These are phyloP conservation scores for Calcarius lapponicus DNA, from an alignment of 2,797 vertebrate species.

Conservation along the genomic window DNA sequence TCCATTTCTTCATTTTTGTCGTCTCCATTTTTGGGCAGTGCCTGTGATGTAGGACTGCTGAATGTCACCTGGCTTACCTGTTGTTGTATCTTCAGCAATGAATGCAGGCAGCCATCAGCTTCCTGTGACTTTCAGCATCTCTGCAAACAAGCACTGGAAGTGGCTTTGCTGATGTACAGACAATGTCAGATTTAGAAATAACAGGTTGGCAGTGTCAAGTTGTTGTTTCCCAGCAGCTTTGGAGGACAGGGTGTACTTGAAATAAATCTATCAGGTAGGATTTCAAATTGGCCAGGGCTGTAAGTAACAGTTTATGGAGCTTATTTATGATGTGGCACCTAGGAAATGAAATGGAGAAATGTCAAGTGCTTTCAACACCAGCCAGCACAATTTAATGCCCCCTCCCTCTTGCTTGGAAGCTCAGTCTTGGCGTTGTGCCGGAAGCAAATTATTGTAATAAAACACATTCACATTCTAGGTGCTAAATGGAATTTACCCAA, in stretches of 20 bases:
- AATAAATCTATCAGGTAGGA: constrained; percentile 53
- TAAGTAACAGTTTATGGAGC: constrained; percentile 47
- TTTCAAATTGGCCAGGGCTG: constrained; percentile 36
- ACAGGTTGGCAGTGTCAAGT: constrained; percentile 23
- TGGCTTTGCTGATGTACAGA: neutral
- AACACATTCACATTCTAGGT: constrained; percentile 42
- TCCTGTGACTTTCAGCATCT: neutral
- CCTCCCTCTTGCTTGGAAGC: constrained; percentile 17
- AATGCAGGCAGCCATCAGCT: neutral
- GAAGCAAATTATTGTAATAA: constrained; percentile 45
- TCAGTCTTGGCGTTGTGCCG: neutral
- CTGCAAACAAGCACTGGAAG: neutral
- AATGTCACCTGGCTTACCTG: neutral
- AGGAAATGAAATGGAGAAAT: constrained; percentile 61
- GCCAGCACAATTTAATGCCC: constrained; percentile 17
- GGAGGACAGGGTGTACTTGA: constrained; percentile 39
- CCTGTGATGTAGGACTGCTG: neutral
- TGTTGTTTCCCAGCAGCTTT: constrained; percentile 49
- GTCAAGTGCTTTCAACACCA: constrained; percentile 44
- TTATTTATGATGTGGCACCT: constrained; percentile 62
- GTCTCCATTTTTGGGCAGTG: neutral
- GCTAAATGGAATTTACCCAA: constrained; percentile 43
- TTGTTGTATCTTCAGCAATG: neutral
- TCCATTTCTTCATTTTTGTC: neutral
- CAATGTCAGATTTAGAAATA: neutral